Evolutionary conservation across 2,888 invertebrate species (phyloP).

Genomic region (Calliscelio sp.): DNA sequence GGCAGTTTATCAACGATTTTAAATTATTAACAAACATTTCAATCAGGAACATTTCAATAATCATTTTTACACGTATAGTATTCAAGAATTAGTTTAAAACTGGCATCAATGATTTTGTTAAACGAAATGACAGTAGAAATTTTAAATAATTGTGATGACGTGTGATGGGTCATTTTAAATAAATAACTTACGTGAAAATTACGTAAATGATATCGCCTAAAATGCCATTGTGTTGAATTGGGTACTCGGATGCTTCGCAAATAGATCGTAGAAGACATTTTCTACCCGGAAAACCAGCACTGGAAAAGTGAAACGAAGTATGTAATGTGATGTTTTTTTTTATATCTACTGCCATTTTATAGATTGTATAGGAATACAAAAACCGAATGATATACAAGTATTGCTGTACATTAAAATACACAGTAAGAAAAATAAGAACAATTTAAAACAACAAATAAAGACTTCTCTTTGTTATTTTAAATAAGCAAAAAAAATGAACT

Average conservation of each 20-base stretch:
- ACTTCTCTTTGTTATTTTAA: too few species aligned
- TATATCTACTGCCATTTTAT: conserved; percentile 39
- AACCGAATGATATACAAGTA: neutral
- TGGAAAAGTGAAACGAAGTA: conserved; percentile 80
- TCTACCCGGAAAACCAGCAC: conserved; percentile 88
- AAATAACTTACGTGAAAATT: conserved; percentile 90
- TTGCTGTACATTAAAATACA: neutral
- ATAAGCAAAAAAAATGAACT: too few species aligned
- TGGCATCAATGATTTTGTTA: too few species aligned
- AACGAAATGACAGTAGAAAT: too few species aligned
- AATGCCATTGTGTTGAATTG: conserved; percentile 88
- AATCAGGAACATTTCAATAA: too few species aligned
- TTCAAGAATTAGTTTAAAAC: too few species aligned
- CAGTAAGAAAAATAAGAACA: neutral
- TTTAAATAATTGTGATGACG: too few species aligned
- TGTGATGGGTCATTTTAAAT: too few species aligned
- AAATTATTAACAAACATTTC: too few species aligned
- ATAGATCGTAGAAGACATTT: conserved; percentile 89
- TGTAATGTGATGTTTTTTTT: conserved; percentile 59
- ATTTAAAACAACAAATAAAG: neutral
- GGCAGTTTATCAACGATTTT: too few species aligned
- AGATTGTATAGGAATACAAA: conserved; percentile 16
- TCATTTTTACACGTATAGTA: too few species aligned
- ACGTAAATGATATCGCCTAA: conserved; percentile 90
- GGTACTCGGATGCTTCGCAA: conserved; percentile 88